Evolutionary conservation across 2,888 invertebrate species (phyloP).

Genomic region (Diarsia rubi): DNA sequence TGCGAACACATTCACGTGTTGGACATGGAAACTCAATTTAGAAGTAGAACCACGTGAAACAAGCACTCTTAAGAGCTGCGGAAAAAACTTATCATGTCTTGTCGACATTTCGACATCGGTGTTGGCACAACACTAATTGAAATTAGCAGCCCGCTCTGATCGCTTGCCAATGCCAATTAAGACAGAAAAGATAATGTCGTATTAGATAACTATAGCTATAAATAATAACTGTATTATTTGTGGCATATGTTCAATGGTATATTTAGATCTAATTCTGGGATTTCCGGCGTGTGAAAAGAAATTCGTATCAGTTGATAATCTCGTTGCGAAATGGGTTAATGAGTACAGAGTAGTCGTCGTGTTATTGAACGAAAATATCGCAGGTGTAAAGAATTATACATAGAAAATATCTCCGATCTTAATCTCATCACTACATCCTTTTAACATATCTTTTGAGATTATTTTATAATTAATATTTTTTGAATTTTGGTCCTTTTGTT

Average conservation of each 20-base stretch:
- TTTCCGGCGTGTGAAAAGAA: conserved; percentile 43
- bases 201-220: conserved; percentile 55
- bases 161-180: conserved; percentile 79
- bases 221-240: conserved; percentile 43
- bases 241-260: conserved; percentile 52
- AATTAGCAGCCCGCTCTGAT: conserved; percentile 71
- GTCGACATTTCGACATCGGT: conserved; percentile 69
- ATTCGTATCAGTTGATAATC: conserved; percentile 41
- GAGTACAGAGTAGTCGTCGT: conserved; percentile 19
- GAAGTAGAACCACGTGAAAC: conserved; percentile 60
- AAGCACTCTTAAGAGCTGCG: conserved; percentile 68
- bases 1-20: conserved; percentile 47
- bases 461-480: no score
- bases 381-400: background rate
- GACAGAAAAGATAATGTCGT: conserved; percentile 64
- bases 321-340: conserved; percentile 48
- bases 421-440: conserved; percentile 6
- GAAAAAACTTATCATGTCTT: conserved; percentile 68
- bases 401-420: background rate
- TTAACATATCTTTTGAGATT: background rate
- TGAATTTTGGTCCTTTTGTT: no score
- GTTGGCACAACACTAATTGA: conserved; percentile 77
- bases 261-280: conserved; percentile 43
- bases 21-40: conserved; percentile 70
- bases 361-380: conserved; percentile 14